These are phyloP conservation scores for Lonchura striata DNA, from an alignment of 2,113 vertebrate genomes.

Conservation along the genomic window DNA sequence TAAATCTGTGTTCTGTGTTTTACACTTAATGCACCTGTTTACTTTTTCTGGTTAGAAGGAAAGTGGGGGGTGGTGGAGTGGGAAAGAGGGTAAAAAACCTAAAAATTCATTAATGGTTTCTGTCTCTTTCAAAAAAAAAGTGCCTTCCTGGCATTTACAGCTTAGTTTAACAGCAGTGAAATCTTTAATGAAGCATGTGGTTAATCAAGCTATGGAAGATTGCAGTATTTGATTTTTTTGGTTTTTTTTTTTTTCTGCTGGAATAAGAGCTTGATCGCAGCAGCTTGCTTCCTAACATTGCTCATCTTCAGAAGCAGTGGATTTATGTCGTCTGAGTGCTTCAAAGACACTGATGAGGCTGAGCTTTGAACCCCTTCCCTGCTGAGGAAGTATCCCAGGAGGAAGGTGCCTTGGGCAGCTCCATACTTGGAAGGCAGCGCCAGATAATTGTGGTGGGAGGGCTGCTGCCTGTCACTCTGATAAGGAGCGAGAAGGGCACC, in stretches of 20 bases:
- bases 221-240: neutral
- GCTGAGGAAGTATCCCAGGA: neutral
- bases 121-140: neutral
- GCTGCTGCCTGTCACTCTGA: neutral
- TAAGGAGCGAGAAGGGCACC: neutral
- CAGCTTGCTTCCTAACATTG: neutral
- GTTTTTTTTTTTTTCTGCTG: neutral
- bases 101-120: neutral
- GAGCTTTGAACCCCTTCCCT: constrained; percentile 49
- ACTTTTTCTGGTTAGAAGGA: neutral
- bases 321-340: neutral
- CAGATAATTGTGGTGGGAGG: neutral
- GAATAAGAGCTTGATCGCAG: neutral
- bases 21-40: neutral
- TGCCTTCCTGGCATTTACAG: neutral
- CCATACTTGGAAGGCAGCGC: neutral
- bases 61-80: neutral
- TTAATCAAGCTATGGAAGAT: constrained; percentile 30
- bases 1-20: neutral
- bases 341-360: neutral
- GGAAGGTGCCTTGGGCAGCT: neutral
- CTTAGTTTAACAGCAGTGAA: neutral
- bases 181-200: constrained; percentile 32
- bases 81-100: accelerated
- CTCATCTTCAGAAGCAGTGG: neutral